A percentile compares a stretch with the other conserved stretches of the same genome.
Conservation (phyloP, 2,113 vertebrate species). For the Menura novaehollandiae region DNA sequence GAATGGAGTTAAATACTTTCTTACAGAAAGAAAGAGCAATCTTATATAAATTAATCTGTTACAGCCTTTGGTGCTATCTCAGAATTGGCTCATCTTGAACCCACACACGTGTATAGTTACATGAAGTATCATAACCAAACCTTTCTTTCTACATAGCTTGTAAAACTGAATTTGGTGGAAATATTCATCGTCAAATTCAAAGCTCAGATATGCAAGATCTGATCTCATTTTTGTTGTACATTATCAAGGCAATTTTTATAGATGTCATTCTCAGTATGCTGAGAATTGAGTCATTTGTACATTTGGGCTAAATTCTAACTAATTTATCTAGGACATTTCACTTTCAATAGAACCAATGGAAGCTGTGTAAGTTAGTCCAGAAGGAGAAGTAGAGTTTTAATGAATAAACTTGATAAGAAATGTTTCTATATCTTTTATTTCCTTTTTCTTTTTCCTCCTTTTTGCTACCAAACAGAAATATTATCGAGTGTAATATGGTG, state of each 20-base stretch:
- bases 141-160: neutral
- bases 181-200: neutral
- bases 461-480: neutral
- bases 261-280: neutral
- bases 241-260: neutral
- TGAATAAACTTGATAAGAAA: neutral
- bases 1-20: neutral
- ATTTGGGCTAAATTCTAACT: neutral
- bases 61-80: neutral
- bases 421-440: accelerated
- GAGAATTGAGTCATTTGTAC: neutral
- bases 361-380: neutral
- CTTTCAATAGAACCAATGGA: neutral
- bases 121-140: neutral
- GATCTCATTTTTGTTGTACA: neutral
- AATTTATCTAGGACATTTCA: neutral
- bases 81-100: neutral
- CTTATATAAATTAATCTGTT: neutral
- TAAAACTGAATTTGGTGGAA: neutral
- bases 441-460: too few relatives aligned
- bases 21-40: neutral
- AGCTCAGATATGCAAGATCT: neutral
- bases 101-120: accelerated
- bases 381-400: neutral
- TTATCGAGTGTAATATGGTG: neutral